A percentile compares a stretch with the other conserved stretches of the same genome.
Conservation (phyloP, 2,888 invertebrate genomes). For the Andrena bicolor region DNA sequence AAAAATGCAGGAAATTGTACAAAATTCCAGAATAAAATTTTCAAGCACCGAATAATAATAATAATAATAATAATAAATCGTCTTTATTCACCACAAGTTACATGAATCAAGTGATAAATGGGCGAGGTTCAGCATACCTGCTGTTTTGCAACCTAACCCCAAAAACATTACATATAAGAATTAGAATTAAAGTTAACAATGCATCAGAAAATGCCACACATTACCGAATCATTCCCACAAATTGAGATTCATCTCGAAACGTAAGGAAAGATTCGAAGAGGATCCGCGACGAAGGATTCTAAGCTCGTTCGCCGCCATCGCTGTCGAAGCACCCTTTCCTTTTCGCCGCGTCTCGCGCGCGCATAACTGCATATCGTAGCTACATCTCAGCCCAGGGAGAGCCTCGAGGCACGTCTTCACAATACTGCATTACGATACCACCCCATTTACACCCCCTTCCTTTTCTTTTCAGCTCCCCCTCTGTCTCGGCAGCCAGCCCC, state of each 20-base stretch:
- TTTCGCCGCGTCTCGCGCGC: conserved; percentile 21
- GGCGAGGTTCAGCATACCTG: too few species aligned
- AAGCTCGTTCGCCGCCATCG: conserved; percentile 55
- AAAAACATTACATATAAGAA: too few species aligned
- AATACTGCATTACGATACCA: conserved; percentile 79
- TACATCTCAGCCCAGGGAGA: conserved; percentile 69
- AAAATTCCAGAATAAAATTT: neutral
- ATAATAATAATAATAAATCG: too few species aligned
- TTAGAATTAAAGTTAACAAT: too few species aligned
- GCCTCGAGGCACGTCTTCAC: conserved; percentile 75
- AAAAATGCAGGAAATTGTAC: too few species aligned
- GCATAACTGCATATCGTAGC: conserved; percentile 69
- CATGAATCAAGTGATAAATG: too few species aligned
- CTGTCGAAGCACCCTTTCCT: conserved; percentile 33
- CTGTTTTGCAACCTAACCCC: too few species aligned
- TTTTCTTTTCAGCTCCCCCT: conserved; percentile 31
- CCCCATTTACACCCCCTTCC: conserved; percentile 51
- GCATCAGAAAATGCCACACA: too few species aligned
- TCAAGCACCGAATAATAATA: neutral
- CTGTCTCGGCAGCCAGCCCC: conserved; percentile 23
- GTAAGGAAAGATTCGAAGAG: neutral
- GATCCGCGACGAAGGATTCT: conserved; percentile 15
- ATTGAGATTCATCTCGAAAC: neutral
- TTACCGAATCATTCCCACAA: neutral
- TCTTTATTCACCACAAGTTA: too few species aligned